Conservation (phyloP, 2,797 vertebrate genomes). For the Sphenodon punctatus region DNA sequence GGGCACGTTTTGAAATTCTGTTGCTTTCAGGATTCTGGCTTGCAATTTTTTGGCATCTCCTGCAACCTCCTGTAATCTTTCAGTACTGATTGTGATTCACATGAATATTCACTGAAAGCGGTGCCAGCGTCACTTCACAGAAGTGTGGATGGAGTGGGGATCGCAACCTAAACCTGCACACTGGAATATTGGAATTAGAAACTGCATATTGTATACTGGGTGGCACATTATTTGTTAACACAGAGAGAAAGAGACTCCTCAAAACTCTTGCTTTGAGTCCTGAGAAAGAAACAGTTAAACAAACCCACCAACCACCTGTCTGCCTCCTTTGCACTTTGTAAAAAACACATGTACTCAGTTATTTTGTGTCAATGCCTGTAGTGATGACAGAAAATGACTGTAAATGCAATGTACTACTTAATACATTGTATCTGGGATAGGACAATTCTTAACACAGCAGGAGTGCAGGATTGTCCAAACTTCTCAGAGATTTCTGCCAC, state of each 20-base stretch:
- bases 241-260: constrained; percentile 32
- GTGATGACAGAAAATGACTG: neutral
- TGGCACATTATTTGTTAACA: neutral
- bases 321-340: neutral
- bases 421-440: neutral
- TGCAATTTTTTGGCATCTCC: too few species aligned
- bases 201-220: neutral
- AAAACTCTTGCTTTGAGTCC: constrained; percentile 12
- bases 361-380: neutral
- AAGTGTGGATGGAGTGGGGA: neutral
- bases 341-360: constrained; percentile 13
- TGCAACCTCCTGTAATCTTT: too few species aligned
- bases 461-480: neutral
- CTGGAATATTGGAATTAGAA: constrained; percentile 28
- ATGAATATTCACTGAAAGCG: too few species aligned
- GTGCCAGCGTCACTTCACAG: neutral
- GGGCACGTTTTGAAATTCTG: too few species aligned
- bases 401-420: neutral
- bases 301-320: constrained; percentile 14
- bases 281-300: constrained; percentile 37
- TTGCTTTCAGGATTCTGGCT: too few species aligned
- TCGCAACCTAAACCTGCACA: constrained; percentile 5
- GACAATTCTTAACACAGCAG: neutral
- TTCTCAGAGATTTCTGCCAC: neutral
- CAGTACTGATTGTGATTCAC: too few species aligned